Evolutionary conservation across 1,140 invertebrate species (phyloP), one percentile per base, ranked within the genome.

Genomic region (Heliconius melpomene): DNA sequence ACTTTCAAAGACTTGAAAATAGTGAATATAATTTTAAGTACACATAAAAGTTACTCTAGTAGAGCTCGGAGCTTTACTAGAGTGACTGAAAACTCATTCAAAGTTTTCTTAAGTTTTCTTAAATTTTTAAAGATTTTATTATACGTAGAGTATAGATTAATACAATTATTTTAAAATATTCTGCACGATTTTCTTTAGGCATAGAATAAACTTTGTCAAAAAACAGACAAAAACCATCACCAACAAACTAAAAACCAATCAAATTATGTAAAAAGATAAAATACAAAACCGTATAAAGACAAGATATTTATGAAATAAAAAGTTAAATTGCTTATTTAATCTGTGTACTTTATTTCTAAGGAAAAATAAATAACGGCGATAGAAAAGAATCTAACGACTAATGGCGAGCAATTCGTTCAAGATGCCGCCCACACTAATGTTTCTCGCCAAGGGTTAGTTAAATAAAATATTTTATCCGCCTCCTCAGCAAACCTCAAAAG

Each of bases 391-490:
- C n/a, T 36, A 72, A 72, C 71, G 71, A 40, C 75, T 77, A 71
- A 79, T 54, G 40, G 77, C 72, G 29, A 57, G 80, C 82, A 83
- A 83, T 83, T 81, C 72, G 73, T 81, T 77, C 82, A 83, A 83
- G 77, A 81, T 81, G 82, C 75, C 75, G 76, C 79, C 70, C 75
- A 74, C 77, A 81, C 77, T 81, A 83, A 83, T 83, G 82, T 26
- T 72, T 32, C 72, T 71, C 73, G 79, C 75, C 79, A 78, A 78
- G 80, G 80, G 80, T 78, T 81, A 81, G 80, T 81, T 81, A 81
- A 81, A 81, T 81, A 81, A 81, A 81, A 81, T 81, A 81, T 81
- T 81, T 81, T 75, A 81, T 75, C 80, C 76, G 71, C 79, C 74
- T 57, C 29, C 76, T 78, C 80, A 78, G 80, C 80, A 81, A 78